Evolutionary conservation across 1,140 invertebrate species (phyloP).

Genomic region (Cataglyphis hispanica): DNA sequence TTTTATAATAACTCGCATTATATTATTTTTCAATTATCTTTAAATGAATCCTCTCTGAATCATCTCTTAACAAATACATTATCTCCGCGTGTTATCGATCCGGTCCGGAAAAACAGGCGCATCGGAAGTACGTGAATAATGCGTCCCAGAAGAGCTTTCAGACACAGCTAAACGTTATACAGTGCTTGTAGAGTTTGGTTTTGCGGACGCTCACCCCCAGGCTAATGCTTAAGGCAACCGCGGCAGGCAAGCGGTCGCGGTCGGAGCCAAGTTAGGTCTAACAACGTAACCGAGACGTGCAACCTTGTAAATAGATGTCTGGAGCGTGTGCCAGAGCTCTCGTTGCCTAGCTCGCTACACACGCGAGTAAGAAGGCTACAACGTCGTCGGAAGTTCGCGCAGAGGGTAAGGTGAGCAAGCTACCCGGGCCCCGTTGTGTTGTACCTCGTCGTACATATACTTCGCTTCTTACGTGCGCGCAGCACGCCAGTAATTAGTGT

Average conservation of each 20-base stretch:
- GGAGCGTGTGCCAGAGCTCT: slow-evolving; percentile 78
- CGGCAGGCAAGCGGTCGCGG: slow-evolving; percentile 8
- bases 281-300: slow-evolving; percentile 75
- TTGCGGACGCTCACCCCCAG: slow-evolving; percentile 24
- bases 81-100: slow-evolving; percentile 11
- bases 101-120: slow-evolving; percentile 19
- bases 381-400: slow-evolving; percentile 72
- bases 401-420: slow-evolving; percentile 57
- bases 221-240: slow-evolving; percentile 29
- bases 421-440: slow-evolving; percentile 60
- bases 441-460: slow-evolving; percentile 66
- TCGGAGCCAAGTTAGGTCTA: slow-evolving; percentile 69
- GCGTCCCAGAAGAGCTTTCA: slow-evolving; percentile 38
- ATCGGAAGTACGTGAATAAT: slow-evolving; percentile 46
- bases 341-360: slow-evolving; percentile 41
- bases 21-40: not conserved
- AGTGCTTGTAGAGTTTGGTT: slow-evolving; percentile 49
- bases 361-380: slow-evolving; percentile 64
- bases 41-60: not conserved
- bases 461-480: slow-evolving; percentile 77
- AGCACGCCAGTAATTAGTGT: slow-evolving; percentile 82
- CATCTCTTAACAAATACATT: not conserved
- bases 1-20: not conserved
- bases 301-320: slow-evolving; percentile 84
- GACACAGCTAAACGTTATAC: slow-evolving; percentile 55